Evolutionary conservation across 1,140 invertebrate genomes (phyloP).

Genomic region (Gonioctena quinquepunctata): DNA sequence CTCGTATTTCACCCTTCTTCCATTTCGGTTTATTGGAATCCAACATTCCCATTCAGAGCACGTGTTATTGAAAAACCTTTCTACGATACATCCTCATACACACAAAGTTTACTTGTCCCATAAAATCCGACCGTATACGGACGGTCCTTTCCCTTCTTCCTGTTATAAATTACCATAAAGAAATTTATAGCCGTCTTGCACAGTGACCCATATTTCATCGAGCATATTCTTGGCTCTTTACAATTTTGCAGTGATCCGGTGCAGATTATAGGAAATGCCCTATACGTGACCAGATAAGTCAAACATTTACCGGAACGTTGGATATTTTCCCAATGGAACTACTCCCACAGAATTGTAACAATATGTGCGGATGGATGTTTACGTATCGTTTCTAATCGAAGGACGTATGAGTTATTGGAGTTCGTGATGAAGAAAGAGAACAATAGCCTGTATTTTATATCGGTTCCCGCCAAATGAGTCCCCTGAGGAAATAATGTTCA

Average conservation of each 20-base stretch:
- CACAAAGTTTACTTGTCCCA: background rate
- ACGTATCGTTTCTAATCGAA: background rate
- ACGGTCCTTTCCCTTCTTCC: background rate
- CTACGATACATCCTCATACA: background rate
- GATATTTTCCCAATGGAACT: background rate
- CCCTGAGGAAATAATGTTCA: too few species aligned
- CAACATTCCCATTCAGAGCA: background rate
- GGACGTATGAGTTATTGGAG: background rate
- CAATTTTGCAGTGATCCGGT: slow-evolving; percentile 3
- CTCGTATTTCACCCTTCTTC: too few species aligned
- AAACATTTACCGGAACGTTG: background rate
- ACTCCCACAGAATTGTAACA: background rate
- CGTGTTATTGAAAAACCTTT: background rate
- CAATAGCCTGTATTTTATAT: too few species aligned
- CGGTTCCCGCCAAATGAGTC: too few species aligned
- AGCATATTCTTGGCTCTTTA: slow-evolving; percentile 2
- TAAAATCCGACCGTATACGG: background rate
- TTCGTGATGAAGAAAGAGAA: too few species aligned
- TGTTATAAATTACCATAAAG: background rate
- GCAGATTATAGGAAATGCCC: slow-evolving; percentile 6
- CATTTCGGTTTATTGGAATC: too few species aligned
- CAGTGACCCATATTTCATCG: background rate
- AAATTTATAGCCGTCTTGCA: background rate
- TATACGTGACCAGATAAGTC: slow-evolving; percentile 2
- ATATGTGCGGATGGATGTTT: background rate